These are phyloP conservation scores for Osmerus eperlanus DNA, from an alignment of 2,113 vertebrate species.

Conservation along the genomic window DNA sequence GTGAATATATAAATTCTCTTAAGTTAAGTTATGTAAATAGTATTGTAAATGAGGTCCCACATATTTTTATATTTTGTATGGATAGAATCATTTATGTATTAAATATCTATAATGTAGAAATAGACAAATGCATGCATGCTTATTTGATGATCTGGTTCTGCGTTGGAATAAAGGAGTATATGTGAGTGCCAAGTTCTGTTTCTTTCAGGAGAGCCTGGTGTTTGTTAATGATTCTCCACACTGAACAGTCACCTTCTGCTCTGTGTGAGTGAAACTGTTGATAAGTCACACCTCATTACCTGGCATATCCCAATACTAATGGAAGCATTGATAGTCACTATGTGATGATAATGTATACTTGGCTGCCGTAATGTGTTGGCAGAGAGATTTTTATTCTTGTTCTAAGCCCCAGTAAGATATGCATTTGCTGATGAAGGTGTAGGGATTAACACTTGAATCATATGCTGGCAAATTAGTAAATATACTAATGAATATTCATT, in stretches of 20 bases:
- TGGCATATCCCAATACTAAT: slow-evolving; percentile 17
- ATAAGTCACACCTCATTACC: slow-evolving; percentile 33
- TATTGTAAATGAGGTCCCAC: slow-evolving; percentile 95
- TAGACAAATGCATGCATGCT: slow-evolving; percentile 79
- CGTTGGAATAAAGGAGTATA: slow-evolving; percentile 77
- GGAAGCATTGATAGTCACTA: slow-evolving; percentile 13
- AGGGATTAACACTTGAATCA: neutral
- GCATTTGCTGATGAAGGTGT: neutral
- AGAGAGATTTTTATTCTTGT: neutral
- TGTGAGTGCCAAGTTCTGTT: slow-evolving; percentile 50
- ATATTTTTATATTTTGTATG: slow-evolving; percentile 96
- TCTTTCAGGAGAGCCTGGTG: slow-evolving; percentile 25
- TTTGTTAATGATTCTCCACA: slow-evolving; percentile 2
- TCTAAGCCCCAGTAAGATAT: neutral
- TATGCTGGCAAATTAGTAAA: neutral
- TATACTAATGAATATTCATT: neutral
- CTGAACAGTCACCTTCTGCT: slow-evolving; percentile 49
- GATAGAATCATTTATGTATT: slow-evolving; percentile 82
- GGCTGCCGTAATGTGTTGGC: neutral
- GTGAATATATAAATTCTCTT: slow-evolving; percentile 71
- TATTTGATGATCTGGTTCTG: slow-evolving; percentile 73
- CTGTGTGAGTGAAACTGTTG: slow-evolving; percentile 56
- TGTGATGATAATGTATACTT: slow-evolving; percentile 10
- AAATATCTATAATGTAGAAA: slow-evolving; percentile 74
- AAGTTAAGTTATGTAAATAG: slow-evolving; percentile 88